Percentiles rank a stretch among this genome's conserved stretches.
Conservation (phyloP, 2,113 vertebrate species). For the Gnathonemus longibarbis region DNA sequence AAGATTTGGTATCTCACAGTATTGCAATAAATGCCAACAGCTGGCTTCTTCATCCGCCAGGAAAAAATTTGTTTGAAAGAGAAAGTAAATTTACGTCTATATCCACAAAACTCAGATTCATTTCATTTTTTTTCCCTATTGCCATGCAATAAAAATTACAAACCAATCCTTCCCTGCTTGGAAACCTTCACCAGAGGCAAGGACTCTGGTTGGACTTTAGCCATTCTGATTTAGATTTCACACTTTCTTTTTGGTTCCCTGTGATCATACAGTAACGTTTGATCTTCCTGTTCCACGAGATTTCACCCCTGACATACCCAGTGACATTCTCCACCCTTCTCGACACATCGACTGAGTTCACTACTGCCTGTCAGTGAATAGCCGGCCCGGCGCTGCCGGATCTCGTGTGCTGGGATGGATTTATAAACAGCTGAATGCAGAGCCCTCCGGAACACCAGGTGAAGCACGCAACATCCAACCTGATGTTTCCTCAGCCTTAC, state of each 20-base stretch:
- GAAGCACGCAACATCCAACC: conserved; percentile 21
- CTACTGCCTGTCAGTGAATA: neutral
- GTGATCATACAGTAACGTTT: neutral
- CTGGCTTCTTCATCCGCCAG: neutral
- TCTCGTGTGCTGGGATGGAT: neutral
- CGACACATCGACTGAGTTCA: neutral
- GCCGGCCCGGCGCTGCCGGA: neutral
- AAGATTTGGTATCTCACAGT: neutral
- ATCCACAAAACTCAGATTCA: neutral
- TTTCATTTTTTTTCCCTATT: neutral
- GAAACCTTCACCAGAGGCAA: neutral
- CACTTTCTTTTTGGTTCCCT: neutral
- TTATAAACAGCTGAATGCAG: neutral
- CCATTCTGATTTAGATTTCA: neutral
- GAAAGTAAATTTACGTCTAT: neutral
- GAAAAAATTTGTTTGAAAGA: neutral
- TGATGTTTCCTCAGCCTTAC: conserved; percentile 20
- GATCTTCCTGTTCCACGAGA: neutral
- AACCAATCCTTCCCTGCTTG: neutral
- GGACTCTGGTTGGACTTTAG: neutral
- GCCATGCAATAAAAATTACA: neutral
- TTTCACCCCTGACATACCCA: neutral
- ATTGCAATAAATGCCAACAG: neutral
- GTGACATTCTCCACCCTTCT: neutral
- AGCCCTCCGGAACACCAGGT: neutral